Evolutionary conservation across 2,113 vertebrate species (phyloP).

Genomic region (Hippocampus zosterae): DNA sequence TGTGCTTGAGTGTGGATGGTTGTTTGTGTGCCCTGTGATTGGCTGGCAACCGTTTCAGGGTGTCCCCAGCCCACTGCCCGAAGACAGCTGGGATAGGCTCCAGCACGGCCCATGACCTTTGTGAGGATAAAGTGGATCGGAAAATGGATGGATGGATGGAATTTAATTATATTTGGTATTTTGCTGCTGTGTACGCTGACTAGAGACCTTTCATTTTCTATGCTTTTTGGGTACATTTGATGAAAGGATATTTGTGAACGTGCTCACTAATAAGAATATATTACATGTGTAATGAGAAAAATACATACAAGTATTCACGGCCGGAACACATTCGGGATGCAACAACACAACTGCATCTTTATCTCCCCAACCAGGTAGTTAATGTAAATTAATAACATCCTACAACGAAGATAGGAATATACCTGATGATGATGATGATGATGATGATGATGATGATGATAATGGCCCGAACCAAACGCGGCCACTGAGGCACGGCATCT

Average conservation of each 20-base stretch:
- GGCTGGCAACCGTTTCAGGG: too few relatives aligned
- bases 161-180: too few relatives aligned
- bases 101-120: too few relatives aligned
- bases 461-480: constrained; percentile 43
- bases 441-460: background rate
- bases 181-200: too few relatives aligned
- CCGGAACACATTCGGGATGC: background rate
- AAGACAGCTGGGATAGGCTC: too few relatives aligned
- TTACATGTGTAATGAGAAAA: background rate
- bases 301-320: background rate
- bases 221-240: background rate
- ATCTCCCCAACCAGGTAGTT: constrained; percentile 47
- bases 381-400: constrained; percentile 58
- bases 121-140: too few relatives aligned
- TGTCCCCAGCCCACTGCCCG: too few relatives aligned
- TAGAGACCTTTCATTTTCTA: background rate
- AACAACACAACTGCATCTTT: constrained; percentile 22
- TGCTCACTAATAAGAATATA: background rate
- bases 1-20: too few relatives aligned
- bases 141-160: too few relatives aligned
- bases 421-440: constrained; percentile 34
- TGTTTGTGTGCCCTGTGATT: too few relatives aligned
- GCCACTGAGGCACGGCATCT: constrained; percentile 25
- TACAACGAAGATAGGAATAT: constrained; percentile 42
- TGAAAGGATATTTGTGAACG: background rate